These are phyloP conservation scores for Thymelicus lineola DNA, from an alignment of 2,888 invertebrate genomes.

Conservation along the genomic window DNA sequence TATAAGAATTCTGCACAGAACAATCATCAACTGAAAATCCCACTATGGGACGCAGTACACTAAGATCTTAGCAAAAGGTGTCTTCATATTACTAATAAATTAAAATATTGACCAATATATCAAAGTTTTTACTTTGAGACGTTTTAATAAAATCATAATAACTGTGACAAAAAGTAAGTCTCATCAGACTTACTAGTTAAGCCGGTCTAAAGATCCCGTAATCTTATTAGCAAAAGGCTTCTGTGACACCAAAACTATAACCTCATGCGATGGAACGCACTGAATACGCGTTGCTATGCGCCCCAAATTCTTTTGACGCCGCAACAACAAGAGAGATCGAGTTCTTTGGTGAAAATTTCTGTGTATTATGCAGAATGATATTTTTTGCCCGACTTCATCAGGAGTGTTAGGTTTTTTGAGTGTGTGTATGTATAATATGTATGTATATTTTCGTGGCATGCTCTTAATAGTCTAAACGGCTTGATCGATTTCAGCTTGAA, in stretches of 20 bases:
- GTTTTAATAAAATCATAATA: neutral
- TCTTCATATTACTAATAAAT: no score
- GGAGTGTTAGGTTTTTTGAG: no score
- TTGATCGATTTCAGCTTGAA: no score
- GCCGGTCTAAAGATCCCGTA: neutral
- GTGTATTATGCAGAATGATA: neutral
- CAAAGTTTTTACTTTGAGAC: neutral
- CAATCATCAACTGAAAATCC: no score
- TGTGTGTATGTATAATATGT: no score
- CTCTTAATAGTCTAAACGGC: no score
- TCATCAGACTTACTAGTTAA: slow-evolving; percentile 5
- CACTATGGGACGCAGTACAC: no score
- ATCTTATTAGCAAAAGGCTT: slow-evolving; percentile 12
- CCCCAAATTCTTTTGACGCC: slow-evolving; percentile 13
- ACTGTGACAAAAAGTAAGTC: neutral
- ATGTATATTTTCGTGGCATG: no score
- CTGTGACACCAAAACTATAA: slow-evolving; percentile 4
- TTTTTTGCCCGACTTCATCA: no score
- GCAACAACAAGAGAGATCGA: neutral
- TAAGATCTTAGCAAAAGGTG: no score
- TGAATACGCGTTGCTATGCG: neutral
- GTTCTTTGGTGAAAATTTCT: slow-evolving; percentile 1
- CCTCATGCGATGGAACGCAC: neutral
- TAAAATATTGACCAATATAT: neutral
- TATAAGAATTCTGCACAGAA: no score